phyloP scores from a whole-genome alignment of 2,113 vertebrate genomes.

The Neoarius graeffei region DNA sequence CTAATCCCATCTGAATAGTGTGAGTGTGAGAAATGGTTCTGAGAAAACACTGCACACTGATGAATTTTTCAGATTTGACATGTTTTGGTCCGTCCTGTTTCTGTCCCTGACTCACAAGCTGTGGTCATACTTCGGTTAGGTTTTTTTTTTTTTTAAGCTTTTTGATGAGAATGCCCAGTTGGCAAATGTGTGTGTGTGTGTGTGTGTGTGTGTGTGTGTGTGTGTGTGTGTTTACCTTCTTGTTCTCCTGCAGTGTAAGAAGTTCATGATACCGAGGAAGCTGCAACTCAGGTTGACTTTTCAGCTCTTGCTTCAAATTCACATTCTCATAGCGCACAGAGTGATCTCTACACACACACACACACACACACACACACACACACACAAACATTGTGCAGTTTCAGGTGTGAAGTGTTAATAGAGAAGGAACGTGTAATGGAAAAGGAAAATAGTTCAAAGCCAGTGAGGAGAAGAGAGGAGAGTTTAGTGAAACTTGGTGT shows the following conservation, averaged over 20 bases:
- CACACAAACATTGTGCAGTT: neutral
- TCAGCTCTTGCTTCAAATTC: conserved; percentile 67
- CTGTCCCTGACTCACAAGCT: too few species aligned
- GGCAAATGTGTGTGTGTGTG: too few species aligned
- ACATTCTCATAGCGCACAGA: conserved; percentile 69
- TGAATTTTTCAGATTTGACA: neutral
- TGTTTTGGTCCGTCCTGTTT: too few species aligned
- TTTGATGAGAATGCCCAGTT: neutral
- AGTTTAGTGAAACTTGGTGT: neutral
- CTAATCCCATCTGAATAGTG: too few species aligned
- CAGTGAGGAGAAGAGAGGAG: neutral
- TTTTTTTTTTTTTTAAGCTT: neutral
- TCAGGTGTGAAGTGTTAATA: neutral
- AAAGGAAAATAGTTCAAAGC: too few species aligned
- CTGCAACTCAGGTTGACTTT: conserved; percentile 57
- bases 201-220: neutral
- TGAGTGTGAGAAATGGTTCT: neutral
- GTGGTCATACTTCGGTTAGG: too few species aligned
- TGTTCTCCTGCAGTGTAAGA: neutral
- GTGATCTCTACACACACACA: conserved; percentile 60
- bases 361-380: conserved; percentile 27
- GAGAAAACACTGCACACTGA: neutral
- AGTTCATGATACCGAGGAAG: conserved; percentile 56
- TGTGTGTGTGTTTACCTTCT: neutral
- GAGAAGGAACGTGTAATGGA: too few species aligned